Base-by-base conservation (phyloP, 2,113 vertebrate genomes). In the Nesoenas mayeri region DNA sequence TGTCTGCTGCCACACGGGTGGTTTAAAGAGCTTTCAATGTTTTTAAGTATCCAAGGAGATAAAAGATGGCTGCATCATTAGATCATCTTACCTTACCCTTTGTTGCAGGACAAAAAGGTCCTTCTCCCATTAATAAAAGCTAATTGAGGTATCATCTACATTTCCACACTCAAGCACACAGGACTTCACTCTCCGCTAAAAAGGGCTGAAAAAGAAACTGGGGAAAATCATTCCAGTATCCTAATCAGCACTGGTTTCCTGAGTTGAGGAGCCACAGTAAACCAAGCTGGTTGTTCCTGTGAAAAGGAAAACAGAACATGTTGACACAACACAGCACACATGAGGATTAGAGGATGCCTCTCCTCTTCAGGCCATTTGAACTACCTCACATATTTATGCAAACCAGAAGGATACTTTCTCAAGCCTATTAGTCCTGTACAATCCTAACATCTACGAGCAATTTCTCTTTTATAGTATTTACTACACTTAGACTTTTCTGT, bases 241-340 rank as follows among this genome's bases (percentile, higher is more conserved):
- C 11, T 48, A 67, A 4, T 18, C 38, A 26, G 10, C 10, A 71
- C 1, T 7, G 16, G 10, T 26, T 29, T 61, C 51, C 66, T 36
- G 17, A 78, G 50, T n/a, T 79, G 40, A 70, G 9, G 13, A 70
- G 20, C 22, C 74, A 34, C 36, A 54, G 26, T 13, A 86, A 74
- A 65, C 11, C 18, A 79, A 74, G 47, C 8, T 40, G 24, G 5
- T 44, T 66, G 9, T 5, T 70, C 20, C 15, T 36, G 4, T 16
- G 25, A 32, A 62, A 48, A 75, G 13, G 11, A 51, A 60, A 50
- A 24, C 8, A 62, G 21, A 60, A 40, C 8, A 10, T 2, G 0
- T 9, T 0, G 0, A 29, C 51, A 66, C 51, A 65, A n/a, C 21
- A 20, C 0, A 1, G 24, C 13, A 78, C 31, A 38, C 6, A 3